A percentile compares a stretch with the other conserved stretches of the same genome.
phyloP scores from a whole-genome alignment of 2,113 vertebrate species.

The Ochotona princeps region DNA sequence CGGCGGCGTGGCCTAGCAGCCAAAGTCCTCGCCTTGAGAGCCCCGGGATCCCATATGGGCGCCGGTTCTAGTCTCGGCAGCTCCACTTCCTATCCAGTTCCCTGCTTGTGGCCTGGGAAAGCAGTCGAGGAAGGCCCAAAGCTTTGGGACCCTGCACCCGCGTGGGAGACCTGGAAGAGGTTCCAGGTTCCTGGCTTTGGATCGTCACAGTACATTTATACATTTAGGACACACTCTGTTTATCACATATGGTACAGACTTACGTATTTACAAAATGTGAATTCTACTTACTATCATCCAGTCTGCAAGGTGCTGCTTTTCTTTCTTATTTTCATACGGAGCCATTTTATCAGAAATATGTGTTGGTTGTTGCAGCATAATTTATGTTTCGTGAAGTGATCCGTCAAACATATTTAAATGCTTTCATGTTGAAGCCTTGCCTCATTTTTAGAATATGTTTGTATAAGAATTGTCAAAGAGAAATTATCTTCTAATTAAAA shows the following conservation, averaged over 20 bases:
- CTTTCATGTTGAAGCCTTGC: conserved; percentile 52
- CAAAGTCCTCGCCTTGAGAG: too few relatives aligned
- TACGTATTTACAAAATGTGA: conserved; percentile 30
- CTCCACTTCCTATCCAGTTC: too few relatives aligned
- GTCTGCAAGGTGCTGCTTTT: conserved; percentile 5
- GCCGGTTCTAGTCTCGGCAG: too few relatives aligned
- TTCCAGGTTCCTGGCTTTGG: too few relatives aligned
- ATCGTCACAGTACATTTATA: too few relatives aligned
- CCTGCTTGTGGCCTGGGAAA: too few relatives aligned
- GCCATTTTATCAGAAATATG: conserved; percentile 26
- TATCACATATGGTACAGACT: not conserved
- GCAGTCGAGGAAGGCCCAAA: too few relatives aligned
- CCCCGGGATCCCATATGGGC: too few relatives aligned
- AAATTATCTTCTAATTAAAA: conserved; percentile 58
- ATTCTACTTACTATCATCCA: not conserved
- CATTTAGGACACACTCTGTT: not conserved
- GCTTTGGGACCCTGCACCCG: too few relatives aligned
- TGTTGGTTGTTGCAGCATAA: conserved; percentile 43
- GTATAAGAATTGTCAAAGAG: not conserved
- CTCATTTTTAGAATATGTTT: conserved; percentile 57
- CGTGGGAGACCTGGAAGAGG: too few relatives aligned
- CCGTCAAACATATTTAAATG: conserved; percentile 49
- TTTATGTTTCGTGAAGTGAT: conserved; percentile 67
- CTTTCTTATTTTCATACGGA: not conserved
- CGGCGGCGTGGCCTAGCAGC: too few relatives aligned